Evolutionary conservation across 2,888 invertebrate genomes (phyloP).

Genomic region (Calliphora vomitoria): DNA sequence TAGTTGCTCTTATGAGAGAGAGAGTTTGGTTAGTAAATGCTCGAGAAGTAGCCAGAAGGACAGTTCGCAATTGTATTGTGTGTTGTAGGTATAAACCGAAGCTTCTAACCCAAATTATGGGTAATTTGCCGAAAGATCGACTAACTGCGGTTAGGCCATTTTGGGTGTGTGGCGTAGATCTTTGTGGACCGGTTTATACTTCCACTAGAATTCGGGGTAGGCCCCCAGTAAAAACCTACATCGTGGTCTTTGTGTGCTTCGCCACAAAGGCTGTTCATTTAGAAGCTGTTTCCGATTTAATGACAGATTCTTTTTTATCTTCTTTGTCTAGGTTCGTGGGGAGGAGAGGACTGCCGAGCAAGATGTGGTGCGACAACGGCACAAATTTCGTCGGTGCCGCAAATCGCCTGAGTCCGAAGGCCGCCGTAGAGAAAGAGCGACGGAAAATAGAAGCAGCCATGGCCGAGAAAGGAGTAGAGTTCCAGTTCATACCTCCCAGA

Average conservation of each 20-base stretch:
- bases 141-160: background rate
- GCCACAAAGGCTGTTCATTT: slow-evolving; percentile 31
- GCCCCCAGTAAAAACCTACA: slow-evolving; percentile 1
- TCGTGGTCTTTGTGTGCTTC: slow-evolving; percentile 47
- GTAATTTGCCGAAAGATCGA: slow-evolving; percentile 3
- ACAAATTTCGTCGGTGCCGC: slow-evolving; percentile 26
- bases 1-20: slow-evolving; percentile 17
- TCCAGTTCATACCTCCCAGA: slow-evolving; percentile 25
- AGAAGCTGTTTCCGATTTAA: slow-evolving; percentile 48
- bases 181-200: background rate
- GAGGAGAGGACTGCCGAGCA: slow-evolving; percentile 23
- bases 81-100: slow-evolving; percentile 5
- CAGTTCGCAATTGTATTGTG: background rate
- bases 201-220: background rate
- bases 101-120: slow-evolving; percentile 13
- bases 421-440: background rate
- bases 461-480: slow-evolving; percentile 13
- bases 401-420: slow-evolving; percentile 2
- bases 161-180: slow-evolving; percentile 6
- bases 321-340: slow-evolving; percentile 18
- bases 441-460: background rate
- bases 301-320: slow-evolving; percentile 29
- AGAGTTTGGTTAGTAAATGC: slow-evolving; percentile 32
- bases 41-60: background rate
- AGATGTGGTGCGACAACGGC: slow-evolving; percentile 38